A percentile compares a stretch with the other conserved stretches of the same genome.
phyloP scores from a whole-genome alignment of 2,797 vertebrate species.

The Setipinna tenuifilis region DNA sequence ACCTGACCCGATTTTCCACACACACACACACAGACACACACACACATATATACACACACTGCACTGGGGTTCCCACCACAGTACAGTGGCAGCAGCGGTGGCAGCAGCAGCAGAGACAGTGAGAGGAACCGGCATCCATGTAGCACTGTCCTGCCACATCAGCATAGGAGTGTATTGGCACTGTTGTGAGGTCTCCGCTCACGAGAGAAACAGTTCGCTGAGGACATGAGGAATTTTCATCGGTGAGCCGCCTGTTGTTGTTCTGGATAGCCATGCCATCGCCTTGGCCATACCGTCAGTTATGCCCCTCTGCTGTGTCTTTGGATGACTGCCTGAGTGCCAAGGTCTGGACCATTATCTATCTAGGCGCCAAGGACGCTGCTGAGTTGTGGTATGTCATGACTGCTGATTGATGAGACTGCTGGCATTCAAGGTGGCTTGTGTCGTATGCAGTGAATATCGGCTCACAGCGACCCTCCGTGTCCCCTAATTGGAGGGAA shows the following conservation, averaged over 20 bases:
- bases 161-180: too few species aligned
- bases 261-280: neutral
- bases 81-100: neutral
- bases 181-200: conserved; percentile 50
- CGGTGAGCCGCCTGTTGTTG: neutral
- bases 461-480: neutral
- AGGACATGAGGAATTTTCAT: conserved; percentile 53
- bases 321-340: neutral
- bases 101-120: conserved; percentile 21
- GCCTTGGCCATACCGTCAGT: neutral
- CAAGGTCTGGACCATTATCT: neutral
- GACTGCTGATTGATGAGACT: conserved; percentile 3
- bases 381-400: neutral
- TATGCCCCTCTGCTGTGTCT: neutral
- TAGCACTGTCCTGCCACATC: neutral
- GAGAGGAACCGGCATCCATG: neutral
- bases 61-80: conserved; percentile 41
- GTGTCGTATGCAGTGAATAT: neutral
- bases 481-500: neutral
- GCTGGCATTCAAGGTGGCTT: conserved; percentile 8
- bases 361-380: neutral
- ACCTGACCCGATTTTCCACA: conserved; percentile 80
- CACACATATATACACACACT: conserved; percentile 61
- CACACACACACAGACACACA: conserved; percentile 45
- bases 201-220: conserved; percentile 42